Evolutionary conservation across 2,797 vertebrate genomes (phyloP).

Genomic region (Mycteria americana): DNA sequence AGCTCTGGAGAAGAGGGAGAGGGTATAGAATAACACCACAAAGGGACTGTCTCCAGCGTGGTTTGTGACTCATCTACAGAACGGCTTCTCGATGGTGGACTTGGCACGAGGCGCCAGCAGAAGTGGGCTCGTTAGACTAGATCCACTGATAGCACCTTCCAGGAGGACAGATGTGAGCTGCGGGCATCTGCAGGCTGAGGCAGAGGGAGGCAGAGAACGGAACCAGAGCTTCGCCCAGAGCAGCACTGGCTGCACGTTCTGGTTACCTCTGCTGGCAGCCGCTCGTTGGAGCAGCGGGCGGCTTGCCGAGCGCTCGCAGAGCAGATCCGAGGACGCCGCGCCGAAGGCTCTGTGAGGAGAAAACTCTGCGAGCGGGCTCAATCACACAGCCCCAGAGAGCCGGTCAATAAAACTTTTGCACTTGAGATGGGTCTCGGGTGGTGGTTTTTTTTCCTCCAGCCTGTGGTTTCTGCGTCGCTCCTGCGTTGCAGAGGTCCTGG

Average conservation of each 20-base stretch:
- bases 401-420: background rate
- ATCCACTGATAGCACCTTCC: background rate
- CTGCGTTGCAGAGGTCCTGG: background rate
- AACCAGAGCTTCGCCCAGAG: background rate
- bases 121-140: background rate
- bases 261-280: background rate
- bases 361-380: background rate
- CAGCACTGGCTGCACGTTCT: background rate
- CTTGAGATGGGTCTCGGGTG: background rate
- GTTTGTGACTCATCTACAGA: constrained; percentile 33
- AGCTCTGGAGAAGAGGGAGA: background rate
- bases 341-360: background rate
- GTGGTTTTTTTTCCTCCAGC: background rate
- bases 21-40: background rate
- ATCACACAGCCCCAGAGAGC: fast-evolving
- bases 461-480: background rate
- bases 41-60: constrained; percentile 12
- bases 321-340: fast-evolving
- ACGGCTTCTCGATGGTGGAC: background rate
- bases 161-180: background rate
- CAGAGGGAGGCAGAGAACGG: background rate
- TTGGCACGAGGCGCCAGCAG: background rate
- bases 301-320: fast-evolving
- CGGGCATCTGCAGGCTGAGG: background rate
- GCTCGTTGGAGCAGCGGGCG: background rate